Base-by-base conservation (phyloP, 1,140 invertebrate genomes). In the Cyclina sinensis region DNA sequence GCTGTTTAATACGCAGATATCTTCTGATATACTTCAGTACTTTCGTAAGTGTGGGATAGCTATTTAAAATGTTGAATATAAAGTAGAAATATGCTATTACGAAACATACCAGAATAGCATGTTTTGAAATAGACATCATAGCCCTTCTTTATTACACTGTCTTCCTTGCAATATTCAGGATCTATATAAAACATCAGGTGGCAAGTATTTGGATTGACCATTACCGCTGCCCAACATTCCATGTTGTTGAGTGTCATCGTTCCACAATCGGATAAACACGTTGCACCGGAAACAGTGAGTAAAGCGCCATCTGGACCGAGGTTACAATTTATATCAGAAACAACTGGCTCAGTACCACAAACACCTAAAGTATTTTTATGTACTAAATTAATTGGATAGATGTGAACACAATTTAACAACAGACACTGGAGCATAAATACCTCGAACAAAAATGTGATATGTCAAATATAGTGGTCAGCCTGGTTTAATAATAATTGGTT, bases 191-290 rank as follows among this genome's bases (percentile, higher is more conserved):
- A 74, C 9, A 43, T 24, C 21, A 74, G 39, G 24, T 74, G 0
- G n/a, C 70, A 74, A 24, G 70, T 74, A 48, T 48, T n/a, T 24
- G 37, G 4, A n/a, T 35, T n/a, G 7, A 35, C 14, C 21, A 27
- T 74, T 48, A 43, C 37, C 7, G 39, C 70, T 46, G 70, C 70
- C 70, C 70, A 74, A 27, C 70, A 74, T 46, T 74, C 70, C 37
- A 48, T 74, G 1, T 24, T 24, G 5, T 74, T n/a, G 21, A 48
- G 27, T 21, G 39, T 74, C 39, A n/a, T 21, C 4, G 18, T 12
- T 21, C 24, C 16, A 46, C 70, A 74, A 21, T 74, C 37, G 3
- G 24, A 3, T 48, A 27, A 11, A 74, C 70, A 74, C n/a, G 37
- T 74, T 37, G 21, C 21, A 39, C 5, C 27, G 27, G 37, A 18